Evolutionary conservation across 2,113 vertebrate genomes (phyloP).

Genomic region (Albula goreensis): DNA sequence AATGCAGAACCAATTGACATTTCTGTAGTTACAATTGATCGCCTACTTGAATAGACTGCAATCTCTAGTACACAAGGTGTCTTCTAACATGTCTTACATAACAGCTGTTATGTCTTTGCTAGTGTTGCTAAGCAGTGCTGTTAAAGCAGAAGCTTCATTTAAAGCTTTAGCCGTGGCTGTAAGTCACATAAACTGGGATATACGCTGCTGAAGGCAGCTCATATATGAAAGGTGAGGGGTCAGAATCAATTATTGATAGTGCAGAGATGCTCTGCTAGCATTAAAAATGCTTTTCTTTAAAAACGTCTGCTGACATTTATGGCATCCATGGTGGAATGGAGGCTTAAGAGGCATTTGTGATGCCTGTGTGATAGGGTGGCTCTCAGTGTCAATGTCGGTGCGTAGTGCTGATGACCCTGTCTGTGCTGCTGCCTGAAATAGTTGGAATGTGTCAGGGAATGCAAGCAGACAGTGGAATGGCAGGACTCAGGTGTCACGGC

Average conservation of each 20-base stretch:
- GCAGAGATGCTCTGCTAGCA: background rate
- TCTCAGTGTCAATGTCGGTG: conserved; percentile 56
- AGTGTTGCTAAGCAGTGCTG: background rate
- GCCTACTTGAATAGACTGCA: background rate
- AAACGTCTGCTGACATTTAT: conserved; percentile 42
- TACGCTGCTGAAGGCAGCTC: background rate
- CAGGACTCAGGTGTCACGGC: background rate
- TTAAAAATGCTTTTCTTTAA: background rate
- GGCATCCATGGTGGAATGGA: background rate
- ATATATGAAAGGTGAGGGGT: background rate
- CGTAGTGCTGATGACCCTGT: conserved; percentile 32
- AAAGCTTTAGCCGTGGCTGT: too few relatives aligned
- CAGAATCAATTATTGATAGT: background rate
- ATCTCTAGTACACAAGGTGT: background rate
- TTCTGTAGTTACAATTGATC: background rate
- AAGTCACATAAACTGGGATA: too few relatives aligned
- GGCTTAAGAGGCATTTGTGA: background rate
- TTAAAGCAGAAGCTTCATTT: background rate
- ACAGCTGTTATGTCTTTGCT: background rate
- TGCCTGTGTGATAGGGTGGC: conserved; percentile 20
- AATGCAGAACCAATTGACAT: background rate
- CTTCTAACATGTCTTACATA: background rate
- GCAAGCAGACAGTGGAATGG: conserved; percentile 45
- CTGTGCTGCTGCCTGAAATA: background rate
- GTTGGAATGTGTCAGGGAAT: conserved; percentile 52